Conservation (phyloP, 1,140 invertebrate species). For the Calephelis nemesis region DNA sequence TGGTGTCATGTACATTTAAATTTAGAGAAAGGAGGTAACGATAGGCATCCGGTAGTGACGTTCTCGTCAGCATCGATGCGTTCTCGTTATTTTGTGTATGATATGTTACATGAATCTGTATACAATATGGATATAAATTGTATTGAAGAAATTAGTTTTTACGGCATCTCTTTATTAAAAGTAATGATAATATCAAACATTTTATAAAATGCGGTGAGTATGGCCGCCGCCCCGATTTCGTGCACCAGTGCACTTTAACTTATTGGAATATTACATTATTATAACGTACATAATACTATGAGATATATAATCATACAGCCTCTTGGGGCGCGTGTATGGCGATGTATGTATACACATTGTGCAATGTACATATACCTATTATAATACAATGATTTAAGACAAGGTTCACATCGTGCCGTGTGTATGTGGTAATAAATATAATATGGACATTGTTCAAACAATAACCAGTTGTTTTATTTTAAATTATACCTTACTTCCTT, state of each 20-base stretch:
- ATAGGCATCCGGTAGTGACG: conserved; percentile 67
- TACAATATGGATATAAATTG: conserved; percentile 79
- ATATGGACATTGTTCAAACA: conserved; percentile 91
- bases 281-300: conserved; percentile 79
- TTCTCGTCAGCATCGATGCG: conserved; percentile 60
- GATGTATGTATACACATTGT: conserved; percentile 85
- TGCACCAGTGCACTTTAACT: conserved; percentile 78
- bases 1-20: conserved; percentile 79
- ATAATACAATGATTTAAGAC: conserved; percentile 86
- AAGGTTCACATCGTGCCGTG: conserved; percentile 92
- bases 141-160: conserved; percentile 79
- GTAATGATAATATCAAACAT: conserved; percentile 77
- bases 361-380: conserved; percentile 84
- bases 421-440: conserved; percentile 92
- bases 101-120: conserved; percentile 79
- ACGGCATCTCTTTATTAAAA: conserved; percentile 78
- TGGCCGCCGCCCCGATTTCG: conserved; percentile 72
- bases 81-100: conserved; percentile 78
- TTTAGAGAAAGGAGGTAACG: conserved; percentile 75
- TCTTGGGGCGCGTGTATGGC: conserved; percentile 77
- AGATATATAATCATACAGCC: conserved; percentile 79
- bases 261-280: conserved; percentile 80
- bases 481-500: conserved; percentile 24
- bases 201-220: conserved; percentile 76
- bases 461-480: conserved; percentile 78